Base-by-base conservation (phyloP, 2,888 invertebrate genomes). In the Caenorhabditis wallacei region DNA sequence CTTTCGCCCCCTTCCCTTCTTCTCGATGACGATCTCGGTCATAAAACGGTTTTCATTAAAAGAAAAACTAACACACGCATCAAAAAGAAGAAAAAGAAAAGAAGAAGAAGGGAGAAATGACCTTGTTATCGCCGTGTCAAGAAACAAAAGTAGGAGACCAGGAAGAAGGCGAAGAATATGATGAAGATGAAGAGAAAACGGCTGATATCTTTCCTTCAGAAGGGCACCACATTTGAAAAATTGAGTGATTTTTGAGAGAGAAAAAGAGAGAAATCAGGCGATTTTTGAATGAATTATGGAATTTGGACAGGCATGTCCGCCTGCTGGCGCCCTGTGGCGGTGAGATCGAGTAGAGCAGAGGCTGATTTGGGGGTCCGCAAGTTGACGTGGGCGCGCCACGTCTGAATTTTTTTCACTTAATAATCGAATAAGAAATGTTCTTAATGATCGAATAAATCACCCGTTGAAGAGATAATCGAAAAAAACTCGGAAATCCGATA, bases 21-120 rank as follows among this genome's bases (percentile, higher is more conserved):
- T 18, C 3, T 0, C 20, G 48, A 20, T 48, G 40, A 48, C 16
- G 37, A n/a, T 53, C 16, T 26, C n/a, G 24, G 61, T 53, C 61
- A 46, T 69, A 69, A 66, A 68, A 53, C 75, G 68, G 66, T 68
- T 51, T 43, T 68, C 35, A 35, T 22, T 22, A 37, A 40, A 54
- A 64, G 35, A 37, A 53, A 64, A 64, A 61, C 26, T 16, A 37
- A 57, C 35, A 30, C 30, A 48, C 48, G 18, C n/a, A n/a, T 8
- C 2, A 20, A 20, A 18, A 7, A n/a, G 7, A 20, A 48, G 5
- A 8, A 16, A n/a, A n/a, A 7, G 18, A 20, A 18, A 7, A n/a
- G 7, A 20, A 48, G 5, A 8, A 16, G 11, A 13, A 40, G 2
- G 40, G 11, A 53, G 59, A 48, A 40, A 76, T 68, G 66, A 68